Conservation (phyloP, 2,797 vertebrate genomes). For the Salmo trutta region DNA sequence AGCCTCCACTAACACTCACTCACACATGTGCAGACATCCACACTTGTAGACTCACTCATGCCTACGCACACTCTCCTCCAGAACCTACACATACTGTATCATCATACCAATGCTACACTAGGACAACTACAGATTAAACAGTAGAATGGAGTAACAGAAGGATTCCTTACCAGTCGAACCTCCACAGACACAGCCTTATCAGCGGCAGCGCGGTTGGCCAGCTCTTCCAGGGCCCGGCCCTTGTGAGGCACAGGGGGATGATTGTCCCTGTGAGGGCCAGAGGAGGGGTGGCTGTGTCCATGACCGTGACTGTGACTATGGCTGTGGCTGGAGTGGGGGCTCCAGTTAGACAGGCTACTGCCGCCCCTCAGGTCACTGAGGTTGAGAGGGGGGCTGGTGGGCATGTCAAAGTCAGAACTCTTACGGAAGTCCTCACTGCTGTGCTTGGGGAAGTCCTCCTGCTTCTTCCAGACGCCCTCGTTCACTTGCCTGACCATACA, state of each 20-base stretch:
- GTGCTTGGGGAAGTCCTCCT: conserved; percentile 87
- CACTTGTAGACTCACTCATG: background rate
- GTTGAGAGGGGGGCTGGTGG: conserved; percentile 83
- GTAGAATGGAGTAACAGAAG: background rate
- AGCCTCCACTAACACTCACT: too few relatives aligned
- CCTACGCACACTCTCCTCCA: background rate
- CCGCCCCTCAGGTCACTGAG: conserved; percentile 81
- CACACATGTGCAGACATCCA: too few relatives aligned
- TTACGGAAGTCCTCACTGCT: conserved; percentile 81
- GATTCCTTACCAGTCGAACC: conserved; percentile 80
- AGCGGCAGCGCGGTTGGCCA: conserved; percentile 79
- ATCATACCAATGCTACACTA: background rate
- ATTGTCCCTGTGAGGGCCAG: conserved; percentile 71
- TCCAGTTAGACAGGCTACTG: conserved; percentile 79
- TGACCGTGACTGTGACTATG: conserved; percentile 48
- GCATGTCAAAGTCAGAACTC: conserved; percentile 84
- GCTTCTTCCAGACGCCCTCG: conserved; percentile 85
- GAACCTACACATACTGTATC: background rate
- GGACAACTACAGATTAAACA: background rate
- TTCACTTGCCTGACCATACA: conserved; percentile 83
- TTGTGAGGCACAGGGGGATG: conserved; percentile 80
- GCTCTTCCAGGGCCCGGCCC: conserved; percentile 83
- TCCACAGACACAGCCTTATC: conserved; percentile 92
- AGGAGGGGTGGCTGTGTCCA: conserved; percentile 62
- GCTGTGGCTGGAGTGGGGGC: conserved; percentile 65